A percentile compares a stretch with the other conserved stretches of the same genome.
These are phyloP conservation scores for Drosophila sordidula DNA, from an alignment of 2,888 invertebrate genomes.

Conservation along the genomic window DNA sequence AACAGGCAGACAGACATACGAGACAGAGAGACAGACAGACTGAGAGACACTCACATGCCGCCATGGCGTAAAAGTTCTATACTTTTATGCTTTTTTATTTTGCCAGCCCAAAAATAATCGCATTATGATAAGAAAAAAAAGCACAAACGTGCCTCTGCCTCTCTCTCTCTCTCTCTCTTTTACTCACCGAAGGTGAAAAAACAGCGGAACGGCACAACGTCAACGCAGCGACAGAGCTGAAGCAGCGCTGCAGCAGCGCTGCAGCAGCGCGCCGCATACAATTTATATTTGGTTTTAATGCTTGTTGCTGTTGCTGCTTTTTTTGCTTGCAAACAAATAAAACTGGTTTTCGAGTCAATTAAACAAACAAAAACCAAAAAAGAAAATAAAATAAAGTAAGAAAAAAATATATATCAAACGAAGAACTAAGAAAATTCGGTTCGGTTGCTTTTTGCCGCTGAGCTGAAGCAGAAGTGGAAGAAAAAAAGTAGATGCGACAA, in stretches of 20 bases:
- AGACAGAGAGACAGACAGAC: constrained; percentile 6
- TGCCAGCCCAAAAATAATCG: constrained; percentile 70
- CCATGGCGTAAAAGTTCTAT: constrained; percentile 62
- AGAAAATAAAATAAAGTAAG: constrained; percentile 9
- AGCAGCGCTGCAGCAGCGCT: constrained; percentile 37
- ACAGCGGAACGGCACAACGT: constrained; percentile 29
- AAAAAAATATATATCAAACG: constrained; percentile 35
- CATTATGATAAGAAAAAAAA: constrained; percentile 68
- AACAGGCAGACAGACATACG: constrained; percentile 5
- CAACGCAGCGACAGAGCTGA: constrained; percentile 18
- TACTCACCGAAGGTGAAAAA: constrained; percentile 39
- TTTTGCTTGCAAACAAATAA: constrained; percentile 74
- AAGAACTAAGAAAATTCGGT: constrained; percentile 34
- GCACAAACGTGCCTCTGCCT: constrained; percentile 23
- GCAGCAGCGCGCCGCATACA: constrained; percentile 48
- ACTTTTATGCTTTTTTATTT: constrained; percentile 63
- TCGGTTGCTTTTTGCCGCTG: constrained; percentile 6
- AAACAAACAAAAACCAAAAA: constrained; percentile 62
- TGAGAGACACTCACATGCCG: constrained; percentile 41
- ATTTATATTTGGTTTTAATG: constrained; percentile 75
- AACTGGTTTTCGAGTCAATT: constrained; percentile 76
- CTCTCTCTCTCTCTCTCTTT: constrained; percentile 13
- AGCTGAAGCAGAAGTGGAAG: constrained; percentile 13
- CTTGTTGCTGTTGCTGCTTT: constrained; percentile 55
- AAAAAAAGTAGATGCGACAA: constrained; percentile 29